A percentile compares a stretch with the other conserved stretches of the same genome.
Conservation (phyloP, 2,797 vertebrate genomes). For the Hypotaenidia philippensis region DNA sequence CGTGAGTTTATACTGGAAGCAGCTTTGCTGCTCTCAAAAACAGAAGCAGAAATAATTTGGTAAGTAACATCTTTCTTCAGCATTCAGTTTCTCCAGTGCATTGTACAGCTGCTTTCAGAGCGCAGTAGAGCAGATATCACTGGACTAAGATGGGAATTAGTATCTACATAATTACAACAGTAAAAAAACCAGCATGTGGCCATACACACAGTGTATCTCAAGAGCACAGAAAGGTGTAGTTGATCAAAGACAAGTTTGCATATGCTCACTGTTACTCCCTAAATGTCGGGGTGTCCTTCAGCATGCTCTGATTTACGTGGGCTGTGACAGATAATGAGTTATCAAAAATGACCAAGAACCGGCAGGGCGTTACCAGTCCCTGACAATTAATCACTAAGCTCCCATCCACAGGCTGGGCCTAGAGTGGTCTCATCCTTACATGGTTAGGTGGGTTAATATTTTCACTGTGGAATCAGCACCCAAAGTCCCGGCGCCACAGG, state of each 20-base stretch:
- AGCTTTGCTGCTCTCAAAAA: conserved; percentile 12
- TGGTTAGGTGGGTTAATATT: neutral
- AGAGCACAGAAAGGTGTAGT: neutral
- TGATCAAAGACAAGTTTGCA: neutral
- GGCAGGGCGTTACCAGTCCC: fast-evolving
- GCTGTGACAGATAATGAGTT: neutral
- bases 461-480: neutral
- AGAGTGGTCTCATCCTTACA: neutral
- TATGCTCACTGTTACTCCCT: neutral
- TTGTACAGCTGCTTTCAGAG: conserved; percentile 48
- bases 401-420: neutral
- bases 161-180: neutral
- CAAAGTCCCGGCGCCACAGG: fast-evolving
- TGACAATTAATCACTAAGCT: neutral
- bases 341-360: neutral
- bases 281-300: neutral
- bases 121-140: conserved; percentile 25
- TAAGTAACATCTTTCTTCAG: conserved; percentile 45
- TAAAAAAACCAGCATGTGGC: neutral
- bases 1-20: conserved; percentile 48
- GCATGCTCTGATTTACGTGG: neutral
- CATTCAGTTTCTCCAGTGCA: conserved; percentile 51
- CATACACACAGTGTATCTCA: neutral
- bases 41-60: conserved; percentile 30
- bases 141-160: conserved; percentile 58